A percentile compares a stretch with the other conserved stretches of the same genome.
These are phyloP conservation scores for Thera britannica DNA, from an alignment of 2,888 invertebrate species.

Conservation along the genomic window DNA sequence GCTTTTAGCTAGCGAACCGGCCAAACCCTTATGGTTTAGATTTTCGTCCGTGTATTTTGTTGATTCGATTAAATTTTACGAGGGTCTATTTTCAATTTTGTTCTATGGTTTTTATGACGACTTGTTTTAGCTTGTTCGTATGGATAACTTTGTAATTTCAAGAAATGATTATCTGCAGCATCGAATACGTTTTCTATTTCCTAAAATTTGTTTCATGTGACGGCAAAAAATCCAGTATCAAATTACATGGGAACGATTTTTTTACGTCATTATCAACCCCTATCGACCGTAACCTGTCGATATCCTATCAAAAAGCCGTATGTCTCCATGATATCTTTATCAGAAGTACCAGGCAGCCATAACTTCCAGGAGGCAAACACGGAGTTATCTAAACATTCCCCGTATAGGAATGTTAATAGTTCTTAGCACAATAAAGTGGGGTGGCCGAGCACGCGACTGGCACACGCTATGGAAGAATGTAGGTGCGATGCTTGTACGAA, in stretches of 20 bases:
- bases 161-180: background rate
- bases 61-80: constrained; percentile 36
- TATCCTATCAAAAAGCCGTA: constrained; percentile 44
- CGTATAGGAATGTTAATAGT: constrained; percentile 82
- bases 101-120: constrained; percentile 19
- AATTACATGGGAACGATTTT: constrained; percentile 16
- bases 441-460: constrained; percentile 66
- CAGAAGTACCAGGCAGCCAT: constrained; percentile 43
- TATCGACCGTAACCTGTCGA: constrained; percentile 39
- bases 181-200: constrained; percentile 3
- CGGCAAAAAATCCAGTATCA: background rate
- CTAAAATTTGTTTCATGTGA: background rate
- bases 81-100: constrained; percentile 38
- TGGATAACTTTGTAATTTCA: background rate
- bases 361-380: constrained; percentile 42
- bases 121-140: constrained; percentile 5
- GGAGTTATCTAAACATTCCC: constrained; percentile 78
- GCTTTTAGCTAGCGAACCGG: constrained; percentile 4
- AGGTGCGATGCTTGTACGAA: constrained; percentile 37
- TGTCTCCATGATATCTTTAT: constrained; percentile 44
- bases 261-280: constrained; percentile 33
- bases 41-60: constrained; percentile 31
- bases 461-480: constrained; percentile 64
- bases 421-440: constrained; percentile 69
- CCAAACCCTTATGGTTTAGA: constrained; percentile 22